Evolutionary conservation across 2,888 invertebrate genomes (phyloP), one percentile per base, ranked within the genome.

Genomic region (Alsophila aescularia): DNA sequence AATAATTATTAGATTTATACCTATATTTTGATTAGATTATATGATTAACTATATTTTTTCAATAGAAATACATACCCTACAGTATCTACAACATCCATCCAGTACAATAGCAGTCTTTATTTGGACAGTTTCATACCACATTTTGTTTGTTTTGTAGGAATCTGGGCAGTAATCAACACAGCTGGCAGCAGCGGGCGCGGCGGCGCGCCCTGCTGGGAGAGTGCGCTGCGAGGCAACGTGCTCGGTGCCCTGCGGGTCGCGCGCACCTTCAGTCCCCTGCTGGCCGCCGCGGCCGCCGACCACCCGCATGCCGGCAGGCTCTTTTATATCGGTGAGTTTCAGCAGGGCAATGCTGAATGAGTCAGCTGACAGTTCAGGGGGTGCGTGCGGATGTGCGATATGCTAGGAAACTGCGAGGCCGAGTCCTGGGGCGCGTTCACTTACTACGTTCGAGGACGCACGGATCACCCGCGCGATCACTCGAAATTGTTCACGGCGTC

Each of bases 161-260:
- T 96, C 50, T 96, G 96, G 94, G 96, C 96, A 41, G 96, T 97
- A 18, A 94, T 97, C 60, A 96, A 96, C 84, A 96, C 96, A 24
- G 96, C 96, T 15, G 96, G 96, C 21, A 92, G 95, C 67, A 94
- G 95, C 53, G 94, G 95, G 53, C 94, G 95, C 9, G 96, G 96
- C 14, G 95, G 96, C 57, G 93, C 94, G 4, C 72, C 93, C 0
- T 94, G 94, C 70, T 95, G 95, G 95, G 95, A 95, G 72, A 90
- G 93, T 14, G 94, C 95, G 74, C 81, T 95, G 50, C 93, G 94
- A 55, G 93, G 93, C 43, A 95, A 95, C 79, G 95, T 96, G 54
- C 92, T 96, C 14, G 96, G 90, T 8, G 85, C 90, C 10, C 82
- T 96, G 70, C 92, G 96, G 18, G 94, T 96, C 0, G 95, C 96